Percentiles rank a stretch among this genome's conserved stretches.
phyloP scores from a whole-genome alignment of 2,888 invertebrate species.

The Eilema griseolum region DNA sequence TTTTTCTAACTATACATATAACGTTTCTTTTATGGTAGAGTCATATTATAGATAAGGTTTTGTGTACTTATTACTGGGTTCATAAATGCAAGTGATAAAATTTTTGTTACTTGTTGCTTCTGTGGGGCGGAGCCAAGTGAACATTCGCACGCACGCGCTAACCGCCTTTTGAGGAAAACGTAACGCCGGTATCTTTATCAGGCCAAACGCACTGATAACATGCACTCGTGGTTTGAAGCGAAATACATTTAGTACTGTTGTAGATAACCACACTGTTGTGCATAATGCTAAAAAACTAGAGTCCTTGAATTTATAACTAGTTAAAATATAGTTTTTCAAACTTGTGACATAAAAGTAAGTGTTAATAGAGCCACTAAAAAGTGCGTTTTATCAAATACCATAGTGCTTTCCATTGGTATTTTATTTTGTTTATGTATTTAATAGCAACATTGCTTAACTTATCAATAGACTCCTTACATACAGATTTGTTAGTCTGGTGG shows the following conservation, averaged over 20 bases:
- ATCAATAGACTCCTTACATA: no score
- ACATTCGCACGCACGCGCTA: conserved; percentile 70
- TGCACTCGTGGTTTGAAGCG: background rate
- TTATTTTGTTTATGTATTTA: background rate
- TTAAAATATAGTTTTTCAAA: background rate
- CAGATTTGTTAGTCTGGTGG: no score
- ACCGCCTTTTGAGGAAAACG: conserved; percentile 46
- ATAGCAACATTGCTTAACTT: background rate
- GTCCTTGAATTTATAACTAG: background rate
- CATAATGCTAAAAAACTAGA: background rate
- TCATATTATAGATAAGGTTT: conserved; percentile 28
- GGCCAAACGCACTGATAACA: conserved; percentile 6
- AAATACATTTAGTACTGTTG: background rate
- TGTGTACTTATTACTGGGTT: conserved; percentile 21
- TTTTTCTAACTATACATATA: conserved; percentile 41
- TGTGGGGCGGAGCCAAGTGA: conserved; percentile 69
- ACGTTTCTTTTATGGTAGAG: conserved; percentile 17
- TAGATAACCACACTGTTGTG: conserved; percentile 1
- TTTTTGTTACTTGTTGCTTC: conserved; percentile 70
- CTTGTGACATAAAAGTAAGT: background rate
- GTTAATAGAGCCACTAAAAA: background rate
- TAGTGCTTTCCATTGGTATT: background rate
- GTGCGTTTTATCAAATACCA: background rate
- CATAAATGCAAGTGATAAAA: conserved; percentile 17
- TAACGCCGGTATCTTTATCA: conserved; percentile 27